Conservation (phyloP, 2,797 vertebrate genomes). For the Moxostoma hubbsi region DNA sequence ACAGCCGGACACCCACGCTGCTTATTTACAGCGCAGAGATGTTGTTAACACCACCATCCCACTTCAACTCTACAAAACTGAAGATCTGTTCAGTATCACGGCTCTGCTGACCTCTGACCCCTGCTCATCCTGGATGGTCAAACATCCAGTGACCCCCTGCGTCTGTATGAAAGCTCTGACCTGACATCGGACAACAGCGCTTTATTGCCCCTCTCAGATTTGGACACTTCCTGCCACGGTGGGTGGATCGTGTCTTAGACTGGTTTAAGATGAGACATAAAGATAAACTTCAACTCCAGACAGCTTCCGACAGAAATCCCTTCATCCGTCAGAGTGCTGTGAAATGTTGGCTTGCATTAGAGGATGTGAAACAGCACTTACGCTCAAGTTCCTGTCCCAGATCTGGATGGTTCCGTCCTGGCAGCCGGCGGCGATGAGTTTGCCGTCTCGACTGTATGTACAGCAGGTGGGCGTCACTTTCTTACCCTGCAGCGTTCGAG, state of each 20-base stretch:
- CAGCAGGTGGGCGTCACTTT: slow-evolving; percentile 91
- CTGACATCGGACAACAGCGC: slow-evolving; percentile 59
- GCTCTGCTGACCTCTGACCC: slow-evolving; percentile 65
- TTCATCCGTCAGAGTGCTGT: background rate
- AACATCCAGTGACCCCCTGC: slow-evolving; percentile 57
- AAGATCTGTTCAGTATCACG: slow-evolving; percentile 63
- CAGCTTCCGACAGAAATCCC: too few species aligned
- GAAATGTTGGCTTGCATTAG: background rate
- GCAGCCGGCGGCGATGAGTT: slow-evolving; percentile 92
- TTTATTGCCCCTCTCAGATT: slow-evolving; percentile 56
- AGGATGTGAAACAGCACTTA: slow-evolving; percentile 73
- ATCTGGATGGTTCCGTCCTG: slow-evolving; percentile 97
- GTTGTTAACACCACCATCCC: slow-evolving; percentile 37
- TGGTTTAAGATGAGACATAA: background rate
- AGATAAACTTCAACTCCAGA: background rate
- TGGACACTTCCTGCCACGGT: background rate
- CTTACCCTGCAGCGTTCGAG: slow-evolving; percentile 91
- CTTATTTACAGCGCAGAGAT: slow-evolving; percentile 45
- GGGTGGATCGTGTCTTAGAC: background rate
- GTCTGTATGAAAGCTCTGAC: slow-evolving; percentile 44
- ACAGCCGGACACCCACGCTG: slow-evolving; percentile 54
- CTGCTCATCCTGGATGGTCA: slow-evolving; percentile 56
- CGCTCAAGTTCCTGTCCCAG: slow-evolving; percentile 94
- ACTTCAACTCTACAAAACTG: slow-evolving; percentile 19
- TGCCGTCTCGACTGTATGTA: slow-evolving; percentile 93